Evolutionary conservation across 1,140 invertebrate genomes (phyloP).

Genomic region (Sarcophaga bullata): DNA sequence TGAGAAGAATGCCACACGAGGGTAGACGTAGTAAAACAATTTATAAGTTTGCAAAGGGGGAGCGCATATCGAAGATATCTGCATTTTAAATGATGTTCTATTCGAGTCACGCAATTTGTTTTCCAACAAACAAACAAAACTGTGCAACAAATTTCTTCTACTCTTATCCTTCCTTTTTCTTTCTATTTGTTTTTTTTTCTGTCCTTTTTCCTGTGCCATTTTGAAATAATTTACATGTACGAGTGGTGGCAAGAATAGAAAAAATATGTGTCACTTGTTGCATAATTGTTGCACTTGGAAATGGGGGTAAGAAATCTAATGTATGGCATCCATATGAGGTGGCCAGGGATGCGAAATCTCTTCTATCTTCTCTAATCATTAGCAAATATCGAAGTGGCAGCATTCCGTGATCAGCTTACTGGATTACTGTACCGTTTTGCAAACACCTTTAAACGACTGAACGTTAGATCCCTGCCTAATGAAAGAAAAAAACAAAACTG

Average conservation of each 20-base stretch:
- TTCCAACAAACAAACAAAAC: too few species aligned
- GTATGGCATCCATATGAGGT: background rate
- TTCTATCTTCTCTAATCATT: too few species aligned
- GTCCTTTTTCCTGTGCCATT: too few species aligned
- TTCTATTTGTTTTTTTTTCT: background rate
- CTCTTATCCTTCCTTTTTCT: background rate
- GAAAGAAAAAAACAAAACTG: too few species aligned
- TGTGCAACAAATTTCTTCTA: too few species aligned
- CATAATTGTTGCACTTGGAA: background rate
- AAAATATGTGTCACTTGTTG: slow-evolving; percentile 33
- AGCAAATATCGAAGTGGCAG: too few species aligned
- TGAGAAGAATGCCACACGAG: background rate
- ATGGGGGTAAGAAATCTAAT: slow-evolving; percentile 1
- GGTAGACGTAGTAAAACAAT: background rate
- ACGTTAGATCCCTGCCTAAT: too few species aligned
- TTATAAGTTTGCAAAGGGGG: background rate
- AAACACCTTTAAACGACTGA: background rate
- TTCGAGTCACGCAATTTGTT: slow-evolving; percentile 32
- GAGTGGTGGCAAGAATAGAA: background rate
- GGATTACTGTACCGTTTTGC: background rate
- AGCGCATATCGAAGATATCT: background rate
- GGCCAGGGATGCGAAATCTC: background rate
- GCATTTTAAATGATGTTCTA: background rate
- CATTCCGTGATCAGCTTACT: too few species aligned
- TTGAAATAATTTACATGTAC: slow-evolving; percentile 7